phyloP scores from a whole-genome alignment of 92 coral and sea anemone genomes.

The Heliopora coerulea region DNA sequence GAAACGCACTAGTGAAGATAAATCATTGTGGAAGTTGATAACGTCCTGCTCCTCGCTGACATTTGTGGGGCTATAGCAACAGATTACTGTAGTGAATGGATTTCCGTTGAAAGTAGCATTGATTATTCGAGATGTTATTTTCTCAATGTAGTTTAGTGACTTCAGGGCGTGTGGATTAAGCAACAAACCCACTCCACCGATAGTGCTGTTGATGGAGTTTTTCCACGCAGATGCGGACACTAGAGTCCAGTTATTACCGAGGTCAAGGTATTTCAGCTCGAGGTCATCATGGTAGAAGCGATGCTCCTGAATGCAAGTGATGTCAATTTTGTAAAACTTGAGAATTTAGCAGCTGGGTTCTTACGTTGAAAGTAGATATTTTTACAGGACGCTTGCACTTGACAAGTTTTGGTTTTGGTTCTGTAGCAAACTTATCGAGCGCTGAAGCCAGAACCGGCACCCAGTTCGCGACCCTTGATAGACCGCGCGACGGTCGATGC shows the following conservation, averaged over 20 bases:
- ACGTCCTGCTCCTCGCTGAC: slow-evolving; percentile 22
- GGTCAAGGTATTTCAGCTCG: neutral
- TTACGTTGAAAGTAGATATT: too few relatives aligned
- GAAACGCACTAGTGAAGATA: slow-evolving; percentile 5
- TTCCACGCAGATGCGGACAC: slow-evolving; percentile 34
- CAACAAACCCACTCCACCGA: slow-evolving; percentile 38
- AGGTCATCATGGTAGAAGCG: slow-evolving; percentile 17
- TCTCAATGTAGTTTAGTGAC: slow-evolving; percentile 5
- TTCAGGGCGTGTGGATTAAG: slow-evolving; percentile 22
- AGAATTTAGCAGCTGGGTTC: too few relatives aligned
- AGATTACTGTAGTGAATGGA: slow-evolving; percentile 44
- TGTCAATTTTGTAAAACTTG: too few relatives aligned
- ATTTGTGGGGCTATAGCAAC: slow-evolving; percentile 54
- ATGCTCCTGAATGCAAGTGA: slow-evolving; percentile 39
- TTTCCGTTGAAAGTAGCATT: slow-evolving; percentile 44
- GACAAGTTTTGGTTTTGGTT: too few relatives aligned
- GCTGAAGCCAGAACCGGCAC: too few relatives aligned
- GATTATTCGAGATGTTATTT: slow-evolving; percentile 15
- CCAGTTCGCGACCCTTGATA: too few relatives aligned
- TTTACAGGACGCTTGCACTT: too few relatives aligned
- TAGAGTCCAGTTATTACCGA: slow-evolving; percentile 22
- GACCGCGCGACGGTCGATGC: too few relatives aligned
- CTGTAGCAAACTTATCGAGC: too few relatives aligned
- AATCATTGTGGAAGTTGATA: slow-evolving; percentile 38
- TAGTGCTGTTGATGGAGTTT: slow-evolving; percentile 16